Percentiles rank a stretch among this genome's conserved stretches.
phyloP scores from a whole-genome alignment of 1,140 invertebrate species.

The Drosophila pandora region DNA sequence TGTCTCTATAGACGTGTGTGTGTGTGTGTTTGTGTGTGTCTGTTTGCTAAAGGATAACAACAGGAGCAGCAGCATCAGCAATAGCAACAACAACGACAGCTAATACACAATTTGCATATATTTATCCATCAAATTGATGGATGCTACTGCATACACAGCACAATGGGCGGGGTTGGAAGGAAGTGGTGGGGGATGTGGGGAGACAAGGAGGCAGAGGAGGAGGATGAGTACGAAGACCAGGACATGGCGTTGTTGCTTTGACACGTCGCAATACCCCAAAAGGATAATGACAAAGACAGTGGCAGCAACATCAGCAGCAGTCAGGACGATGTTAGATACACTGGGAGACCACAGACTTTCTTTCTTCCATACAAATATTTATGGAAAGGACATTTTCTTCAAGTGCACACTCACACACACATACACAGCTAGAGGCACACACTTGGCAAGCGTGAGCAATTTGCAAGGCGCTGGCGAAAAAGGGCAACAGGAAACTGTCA shows the following conservation, averaged over 20 bases:
- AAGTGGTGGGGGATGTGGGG: background rate
- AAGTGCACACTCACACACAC: conserved; percentile 33
- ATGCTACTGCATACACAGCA: conserved; percentile 77
- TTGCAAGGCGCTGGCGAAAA: conserved; percentile 76
- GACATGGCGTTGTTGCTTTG: conserved; percentile 76
- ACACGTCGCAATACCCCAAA: conserved; percentile 81
- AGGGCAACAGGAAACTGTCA: conserved; percentile 76
- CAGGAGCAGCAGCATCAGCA: conserved; percentile 43
- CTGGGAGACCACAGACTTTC: background rate
- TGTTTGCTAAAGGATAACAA: conserved; percentile 82
- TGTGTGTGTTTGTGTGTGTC: conserved; percentile 30
- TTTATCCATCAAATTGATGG: conserved; percentile 84
- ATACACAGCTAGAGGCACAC: conserved; percentile 10
- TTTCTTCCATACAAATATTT: background rate
- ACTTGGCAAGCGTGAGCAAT: conserved; percentile 76
- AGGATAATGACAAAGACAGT: conserved; percentile 81
- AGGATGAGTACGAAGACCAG: conserved; percentile 30
- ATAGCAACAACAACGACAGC: conserved; percentile 67
- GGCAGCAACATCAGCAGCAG: conserved; percentile 55
- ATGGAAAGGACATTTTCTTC: background rate
- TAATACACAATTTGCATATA: conserved; percentile 84
- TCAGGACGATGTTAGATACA: conserved; percentile 67
- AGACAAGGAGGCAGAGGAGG: background rate
- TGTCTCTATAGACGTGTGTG: conserved; percentile 2
- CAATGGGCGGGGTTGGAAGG: conserved; percentile 10